Evolutionary conservation across 2,888 invertebrate genomes (phyloP).

Genomic region (Agrotis clavis): DNA sequence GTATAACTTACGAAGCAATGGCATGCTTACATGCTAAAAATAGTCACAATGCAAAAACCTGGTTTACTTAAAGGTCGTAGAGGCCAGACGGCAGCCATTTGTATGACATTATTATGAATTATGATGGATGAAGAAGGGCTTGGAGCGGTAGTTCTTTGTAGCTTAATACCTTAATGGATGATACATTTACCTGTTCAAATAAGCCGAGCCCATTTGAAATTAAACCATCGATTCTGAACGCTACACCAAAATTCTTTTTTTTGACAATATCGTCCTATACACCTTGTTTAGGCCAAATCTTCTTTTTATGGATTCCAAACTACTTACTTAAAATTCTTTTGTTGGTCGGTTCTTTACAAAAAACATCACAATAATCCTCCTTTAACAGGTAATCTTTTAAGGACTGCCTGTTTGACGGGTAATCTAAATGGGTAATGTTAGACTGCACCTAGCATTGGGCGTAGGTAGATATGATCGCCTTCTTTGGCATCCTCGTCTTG

Average conservation of each 20-base stretch:
- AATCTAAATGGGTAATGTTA: constrained; percentile 56
- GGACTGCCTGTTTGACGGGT: constrained; percentile 55
- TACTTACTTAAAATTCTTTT: constrained; percentile 29
- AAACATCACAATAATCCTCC: constrained; percentile 19
- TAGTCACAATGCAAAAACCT: constrained; percentile 49
- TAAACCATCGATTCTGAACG: not conserved
- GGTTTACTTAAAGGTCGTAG: constrained; percentile 45
- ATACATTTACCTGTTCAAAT: constrained; percentile 23
- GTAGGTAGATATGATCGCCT: constrained; percentile 54
- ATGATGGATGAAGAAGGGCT: constrained; percentile 38
- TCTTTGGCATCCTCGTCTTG: constrained; percentile 47
- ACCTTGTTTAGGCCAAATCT: not conserved
- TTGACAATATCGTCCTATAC: not conserved
- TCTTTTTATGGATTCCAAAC: constrained; percentile 13
- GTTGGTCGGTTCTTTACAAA: constrained; percentile 14
- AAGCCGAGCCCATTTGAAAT: constrained; percentile 15
- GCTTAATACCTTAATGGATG: constrained; percentile 31
- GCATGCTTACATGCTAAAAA: constrained; percentile 32
- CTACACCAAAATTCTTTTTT: constrained; percentile 8
- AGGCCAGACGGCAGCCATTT: constrained; percentile 34
- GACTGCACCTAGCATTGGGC: constrained; percentile 40
- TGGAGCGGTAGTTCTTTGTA: constrained; percentile 31
- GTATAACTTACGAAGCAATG: not conserved
- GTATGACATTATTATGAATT: constrained; percentile 40
- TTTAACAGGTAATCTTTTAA: constrained; percentile 44